Evolutionary conservation across 2,888 invertebrate species (phyloP).

Genomic region (Oasisia sp.): DNA sequence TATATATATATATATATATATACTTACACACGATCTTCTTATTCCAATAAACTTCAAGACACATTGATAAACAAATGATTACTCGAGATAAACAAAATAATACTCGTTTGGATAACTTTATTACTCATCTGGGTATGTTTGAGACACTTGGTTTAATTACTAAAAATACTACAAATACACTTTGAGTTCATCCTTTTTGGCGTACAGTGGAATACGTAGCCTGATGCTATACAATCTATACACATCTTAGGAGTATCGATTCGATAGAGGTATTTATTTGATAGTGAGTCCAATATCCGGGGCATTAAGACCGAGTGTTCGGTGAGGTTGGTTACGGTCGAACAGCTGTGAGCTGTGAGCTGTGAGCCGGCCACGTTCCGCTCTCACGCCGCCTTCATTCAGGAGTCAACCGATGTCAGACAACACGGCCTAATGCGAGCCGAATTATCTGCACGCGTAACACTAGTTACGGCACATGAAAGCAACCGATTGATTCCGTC

Average conservation of each 20-base stretch:
- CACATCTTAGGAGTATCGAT: background rate
- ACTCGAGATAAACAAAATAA: background rate
- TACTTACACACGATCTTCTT: background rate
- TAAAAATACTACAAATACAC: background rate
- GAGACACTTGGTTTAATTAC: too few relatives aligned
- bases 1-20: too few relatives aligned
- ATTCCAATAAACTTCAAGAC: background rate
- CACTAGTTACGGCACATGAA: background rate
- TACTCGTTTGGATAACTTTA: background rate
- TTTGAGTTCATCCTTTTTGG: background rate
- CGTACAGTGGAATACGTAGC: background rate
- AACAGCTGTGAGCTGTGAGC: background rate
- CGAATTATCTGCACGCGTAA: background rate
- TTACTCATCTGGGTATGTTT: background rate
- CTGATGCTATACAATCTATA: background rate
- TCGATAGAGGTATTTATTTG: background rate
- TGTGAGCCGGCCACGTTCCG: background rate
- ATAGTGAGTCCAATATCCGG: background rate
- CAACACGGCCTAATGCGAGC: background rate
- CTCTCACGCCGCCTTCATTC: background rate
- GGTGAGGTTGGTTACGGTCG: background rate
- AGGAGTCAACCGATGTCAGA: background rate
- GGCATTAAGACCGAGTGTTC: background rate
- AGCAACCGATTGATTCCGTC: background rate
- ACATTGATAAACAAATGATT: background rate